Conservation (phyloP, 2,888 invertebrate genomes). For the Blomia tropicalis region DNA sequence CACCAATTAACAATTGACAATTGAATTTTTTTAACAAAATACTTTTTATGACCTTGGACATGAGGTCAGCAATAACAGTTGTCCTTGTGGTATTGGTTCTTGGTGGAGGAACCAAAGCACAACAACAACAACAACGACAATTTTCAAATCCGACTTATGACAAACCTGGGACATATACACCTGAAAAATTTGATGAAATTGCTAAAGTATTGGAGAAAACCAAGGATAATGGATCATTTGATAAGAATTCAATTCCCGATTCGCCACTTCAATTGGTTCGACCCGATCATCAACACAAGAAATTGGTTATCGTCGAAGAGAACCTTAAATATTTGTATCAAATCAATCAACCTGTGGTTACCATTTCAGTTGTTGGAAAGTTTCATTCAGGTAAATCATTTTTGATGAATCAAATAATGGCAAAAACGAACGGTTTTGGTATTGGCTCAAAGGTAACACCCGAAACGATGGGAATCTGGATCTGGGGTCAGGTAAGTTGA, state of each 20-base stretch:
- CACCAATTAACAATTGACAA: no score
- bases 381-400: constrained; percentile 31
- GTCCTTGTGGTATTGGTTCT: no score
- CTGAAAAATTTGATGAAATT: no score
- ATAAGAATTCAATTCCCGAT: constrained; percentile 17
- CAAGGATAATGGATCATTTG: no score
- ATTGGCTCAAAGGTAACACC: constrained; percentile 30
- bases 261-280: constrained; percentile 26
- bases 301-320: constrained; percentile 28
- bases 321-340: constrained; percentile 29
- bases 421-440: constrained; percentile 30
- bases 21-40: no score
- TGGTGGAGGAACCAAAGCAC: no score
- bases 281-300: constrained; percentile 24
- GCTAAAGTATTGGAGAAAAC: no score
- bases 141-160: no score
- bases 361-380: constrained; percentile 30
- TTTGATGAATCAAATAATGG: constrained; percentile 31
- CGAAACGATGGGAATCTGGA: constrained; percentile 31
- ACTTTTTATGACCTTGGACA: no score
- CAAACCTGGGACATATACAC: no score
- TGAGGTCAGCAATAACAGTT: no score
- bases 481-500: constrained; percentile 30
- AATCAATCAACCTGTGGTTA: constrained; percentile 28
- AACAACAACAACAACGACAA: no score